phyloP scores from a whole-genome alignment of 1,140 invertebrate genomes.

The Danaus plexippus region DNA sequence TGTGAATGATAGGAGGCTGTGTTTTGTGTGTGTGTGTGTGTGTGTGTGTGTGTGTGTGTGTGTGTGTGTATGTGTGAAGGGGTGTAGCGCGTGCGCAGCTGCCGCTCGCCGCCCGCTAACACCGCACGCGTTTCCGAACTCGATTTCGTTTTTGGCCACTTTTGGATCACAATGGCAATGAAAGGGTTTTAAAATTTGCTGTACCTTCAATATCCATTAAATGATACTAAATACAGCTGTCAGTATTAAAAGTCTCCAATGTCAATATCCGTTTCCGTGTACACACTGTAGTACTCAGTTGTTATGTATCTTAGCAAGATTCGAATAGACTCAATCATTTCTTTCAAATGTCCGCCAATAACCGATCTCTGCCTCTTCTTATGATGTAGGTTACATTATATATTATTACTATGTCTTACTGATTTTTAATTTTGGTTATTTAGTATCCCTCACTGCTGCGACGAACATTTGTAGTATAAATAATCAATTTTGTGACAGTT shows the following conservation, averaged over 20 bases:
- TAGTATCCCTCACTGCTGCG: not conserved
- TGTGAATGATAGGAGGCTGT: too few relatives aligned
- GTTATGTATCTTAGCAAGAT: too few relatives aligned
- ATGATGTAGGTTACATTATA: too few relatives aligned
- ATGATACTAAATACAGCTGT: conserved; percentile 6
- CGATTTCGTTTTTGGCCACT: conserved; percentile 25
- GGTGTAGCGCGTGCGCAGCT: conserved; percentile 9
- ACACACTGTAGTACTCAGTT: too few relatives aligned
- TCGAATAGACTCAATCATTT: too few relatives aligned
- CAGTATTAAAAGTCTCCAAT: not conserved
- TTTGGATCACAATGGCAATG: conserved; percentile 10
- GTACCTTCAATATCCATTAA: conserved; percentile 21
- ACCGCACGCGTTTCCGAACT: conserved; percentile 27
- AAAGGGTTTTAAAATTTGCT: conserved; percentile 20
- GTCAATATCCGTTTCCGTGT: too few relatives aligned
- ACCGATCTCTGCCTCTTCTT: too few relatives aligned
- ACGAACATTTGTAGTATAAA: conserved; percentile 18
- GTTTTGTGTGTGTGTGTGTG: too few relatives aligned
- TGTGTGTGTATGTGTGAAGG: conserved; percentile 1
- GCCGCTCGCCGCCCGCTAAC: conserved; percentile 9
- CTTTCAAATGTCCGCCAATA: too few relatives aligned
- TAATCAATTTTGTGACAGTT: conserved; percentile 16
- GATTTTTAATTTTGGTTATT: too few relatives aligned
- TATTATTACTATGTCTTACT: too few relatives aligned
- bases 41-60: not conserved